Conservation (phyloP, 2,113 vertebrate genomes). For the Picathartes gymnocephalus region DNA sequence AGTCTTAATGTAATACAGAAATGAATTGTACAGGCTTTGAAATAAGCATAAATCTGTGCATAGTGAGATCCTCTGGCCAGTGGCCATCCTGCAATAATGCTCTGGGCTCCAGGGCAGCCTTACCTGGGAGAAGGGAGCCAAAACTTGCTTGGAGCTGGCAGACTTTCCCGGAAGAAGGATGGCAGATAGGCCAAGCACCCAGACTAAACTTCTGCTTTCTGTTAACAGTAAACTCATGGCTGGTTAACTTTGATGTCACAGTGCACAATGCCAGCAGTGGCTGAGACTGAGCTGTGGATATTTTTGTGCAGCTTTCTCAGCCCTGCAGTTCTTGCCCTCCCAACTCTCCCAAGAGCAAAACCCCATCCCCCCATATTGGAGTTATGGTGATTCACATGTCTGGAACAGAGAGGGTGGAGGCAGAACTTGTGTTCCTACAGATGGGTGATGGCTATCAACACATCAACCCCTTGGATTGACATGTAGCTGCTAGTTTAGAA, state of each 20-base stretch:
- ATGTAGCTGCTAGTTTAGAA: background rate
- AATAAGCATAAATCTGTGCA: background rate
- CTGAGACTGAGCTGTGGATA: background rate
- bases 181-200: background rate
- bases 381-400: rapidly evolving
- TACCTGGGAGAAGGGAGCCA: background rate
- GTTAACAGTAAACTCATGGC: background rate
- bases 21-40: background rate
- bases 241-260: background rate
- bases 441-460: background rate
- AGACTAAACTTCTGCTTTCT: background rate
- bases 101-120: background rate
- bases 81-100: background rate
- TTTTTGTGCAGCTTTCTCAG: background rate
- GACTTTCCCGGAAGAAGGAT: background rate
- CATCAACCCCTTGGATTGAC: background rate
- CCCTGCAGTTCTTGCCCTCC: background rate
- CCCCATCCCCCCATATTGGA: rapidly evolving
- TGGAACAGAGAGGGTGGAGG: background rate
- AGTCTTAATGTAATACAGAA: background rate
- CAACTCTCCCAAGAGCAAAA: background rate
- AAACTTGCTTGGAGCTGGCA: background rate
- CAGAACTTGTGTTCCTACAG: background rate
- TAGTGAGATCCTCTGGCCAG: background rate
- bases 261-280: background rate